A percentile compares a stretch with the other conserved stretches of the same genome.
Conservation (phyloP, 2,113 vertebrate species). For the Jaculus jaculus region DNA sequence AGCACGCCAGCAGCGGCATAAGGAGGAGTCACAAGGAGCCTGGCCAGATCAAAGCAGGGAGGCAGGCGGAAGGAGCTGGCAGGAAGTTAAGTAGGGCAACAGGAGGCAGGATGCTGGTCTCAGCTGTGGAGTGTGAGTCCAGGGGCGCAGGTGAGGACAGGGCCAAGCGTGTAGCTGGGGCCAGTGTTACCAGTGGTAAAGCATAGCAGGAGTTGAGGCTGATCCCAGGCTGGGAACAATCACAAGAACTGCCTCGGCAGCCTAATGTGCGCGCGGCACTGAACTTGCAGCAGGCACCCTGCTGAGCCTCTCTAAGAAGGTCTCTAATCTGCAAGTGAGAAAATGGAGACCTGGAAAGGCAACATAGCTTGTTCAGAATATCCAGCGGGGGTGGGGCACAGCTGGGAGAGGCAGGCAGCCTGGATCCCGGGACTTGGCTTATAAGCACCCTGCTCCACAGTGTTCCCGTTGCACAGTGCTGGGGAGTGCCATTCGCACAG, state of each 20-base stretch:
- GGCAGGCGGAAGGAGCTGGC: constrained; percentile 49
- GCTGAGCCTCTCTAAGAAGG: not conserved
- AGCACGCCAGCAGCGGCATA: constrained; percentile 44
- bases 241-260: not conserved
- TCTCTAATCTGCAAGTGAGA: constrained; percentile 13
- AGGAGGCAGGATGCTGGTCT: constrained; percentile 51
- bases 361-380: not conserved
- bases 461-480: not conserved
- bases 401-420: not conserved
- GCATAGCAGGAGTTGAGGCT: not conserved
- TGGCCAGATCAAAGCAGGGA: constrained; percentile 56
- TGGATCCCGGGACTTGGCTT: not conserved
- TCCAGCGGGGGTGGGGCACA: not conserved
- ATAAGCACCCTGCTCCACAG: not conserved
- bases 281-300: not conserved
- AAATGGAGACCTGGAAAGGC: not conserved
- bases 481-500: not conserved
- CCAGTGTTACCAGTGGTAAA: not conserved
- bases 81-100: constrained; percentile 46
- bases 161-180: not conserved
- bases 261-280: not conserved
- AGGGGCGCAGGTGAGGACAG: not conserved
- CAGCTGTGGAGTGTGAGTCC: not conserved
- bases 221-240: not conserved
- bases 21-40: not conserved